phyloP scores from a whole-genome alignment of 2,888 invertebrate species.

The Pocota personata region DNA sequence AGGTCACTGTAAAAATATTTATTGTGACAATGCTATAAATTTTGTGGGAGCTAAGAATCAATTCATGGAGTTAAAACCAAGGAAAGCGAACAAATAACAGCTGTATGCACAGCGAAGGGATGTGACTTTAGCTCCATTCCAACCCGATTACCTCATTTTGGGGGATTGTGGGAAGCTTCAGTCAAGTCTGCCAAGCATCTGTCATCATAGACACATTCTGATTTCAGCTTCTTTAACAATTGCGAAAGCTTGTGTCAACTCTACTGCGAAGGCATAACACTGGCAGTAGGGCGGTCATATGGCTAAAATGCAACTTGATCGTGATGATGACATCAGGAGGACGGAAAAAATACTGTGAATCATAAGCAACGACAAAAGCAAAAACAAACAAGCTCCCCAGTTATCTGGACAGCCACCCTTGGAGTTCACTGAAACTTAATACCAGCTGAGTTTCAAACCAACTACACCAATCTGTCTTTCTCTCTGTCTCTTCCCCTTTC shows the following conservation, averaged over 20 bases:
- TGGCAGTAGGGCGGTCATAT: too few relatives aligned
- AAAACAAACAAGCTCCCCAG: too few relatives aligned
- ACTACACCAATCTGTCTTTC: too few relatives aligned
- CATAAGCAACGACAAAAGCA: too few relatives aligned
- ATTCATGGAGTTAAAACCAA: not conserved
- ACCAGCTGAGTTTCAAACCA: too few relatives aligned
- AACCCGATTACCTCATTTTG: constrained; percentile 3
- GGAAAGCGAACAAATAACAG: not conserved
- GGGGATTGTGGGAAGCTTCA: constrained; percentile 7
- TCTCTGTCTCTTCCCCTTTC: too few relatives aligned
- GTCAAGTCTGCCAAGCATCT: constrained; percentile 24
- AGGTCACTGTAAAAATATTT: constrained; percentile 8
- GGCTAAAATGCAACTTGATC: too few relatives aligned
- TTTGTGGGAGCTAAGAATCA: not conserved
- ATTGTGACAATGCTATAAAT: constrained; percentile 1
- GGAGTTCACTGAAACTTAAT: too few relatives aligned
- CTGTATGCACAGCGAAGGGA: not conserved
- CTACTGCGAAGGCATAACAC: too few relatives aligned
- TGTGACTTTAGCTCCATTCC: constrained; percentile 13
- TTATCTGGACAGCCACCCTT: too few relatives aligned
- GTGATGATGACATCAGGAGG: too few relatives aligned
- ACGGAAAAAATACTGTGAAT: too few relatives aligned
- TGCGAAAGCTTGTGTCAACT: constrained; percentile 12
- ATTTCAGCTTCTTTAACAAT: not conserved
- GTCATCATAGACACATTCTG: not conserved